These are phyloP conservation scores for Pagrus major DNA, from an alignment of 2,113 vertebrate species.

Conservation along the genomic window DNA sequence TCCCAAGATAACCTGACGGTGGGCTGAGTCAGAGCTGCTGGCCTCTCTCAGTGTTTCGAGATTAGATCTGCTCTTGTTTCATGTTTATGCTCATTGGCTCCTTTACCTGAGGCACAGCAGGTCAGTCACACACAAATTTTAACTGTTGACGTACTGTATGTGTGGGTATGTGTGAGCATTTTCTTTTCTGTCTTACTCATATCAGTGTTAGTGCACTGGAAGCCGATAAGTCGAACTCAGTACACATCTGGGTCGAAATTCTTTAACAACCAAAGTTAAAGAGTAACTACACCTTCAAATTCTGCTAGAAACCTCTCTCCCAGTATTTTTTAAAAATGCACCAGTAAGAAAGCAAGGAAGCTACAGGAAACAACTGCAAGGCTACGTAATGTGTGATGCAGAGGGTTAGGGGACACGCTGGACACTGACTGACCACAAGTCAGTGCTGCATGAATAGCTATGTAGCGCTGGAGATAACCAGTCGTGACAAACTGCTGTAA, in stretches of 20 bases:
- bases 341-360: background rate
- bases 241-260: background rate
- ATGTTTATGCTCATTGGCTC: slow-evolving; percentile 22
- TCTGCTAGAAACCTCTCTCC: background rate
- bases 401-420: no score
- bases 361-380: no score
- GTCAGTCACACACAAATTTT: background rate
- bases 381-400: no score
- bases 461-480: background rate
- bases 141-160: background rate
- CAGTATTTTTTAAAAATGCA: background rate
- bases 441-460: no score
- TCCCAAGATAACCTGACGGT: slow-evolving; percentile 39
- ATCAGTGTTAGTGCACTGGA: background rate
- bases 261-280: background rate
- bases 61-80: slow-evolving; percentile 20
- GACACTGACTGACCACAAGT: background rate
- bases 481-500: background rate
- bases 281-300: background rate
- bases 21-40: slow-evolving; percentile 14
- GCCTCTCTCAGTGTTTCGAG: slow-evolving; percentile 8
- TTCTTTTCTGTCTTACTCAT: background rate
- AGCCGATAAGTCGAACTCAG: background rate
- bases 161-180: background rate
- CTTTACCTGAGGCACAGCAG: slow-evolving; percentile 12